phyloP scores from a whole-genome alignment of 2,797 vertebrate species.

The Poeciliopsis turneri region DNA sequence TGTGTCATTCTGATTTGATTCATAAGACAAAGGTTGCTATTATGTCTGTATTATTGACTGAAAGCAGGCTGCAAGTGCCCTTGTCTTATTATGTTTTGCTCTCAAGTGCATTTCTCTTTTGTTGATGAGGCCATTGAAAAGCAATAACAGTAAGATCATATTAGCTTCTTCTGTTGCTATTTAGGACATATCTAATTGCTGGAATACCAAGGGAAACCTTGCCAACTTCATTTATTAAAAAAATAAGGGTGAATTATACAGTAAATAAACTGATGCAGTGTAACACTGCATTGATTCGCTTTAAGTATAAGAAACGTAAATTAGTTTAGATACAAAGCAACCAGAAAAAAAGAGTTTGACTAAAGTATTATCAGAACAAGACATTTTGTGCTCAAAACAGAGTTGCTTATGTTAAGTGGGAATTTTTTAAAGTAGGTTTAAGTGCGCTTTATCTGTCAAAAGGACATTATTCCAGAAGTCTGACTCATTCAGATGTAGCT shows the following conservation, averaged over 20 bases:
- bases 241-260: constrained; percentile 43
- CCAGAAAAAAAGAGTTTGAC: background rate
- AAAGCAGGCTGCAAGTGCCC: constrained; percentile 62
- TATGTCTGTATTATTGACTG: constrained; percentile 71
- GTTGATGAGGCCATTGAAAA: constrained; percentile 70
- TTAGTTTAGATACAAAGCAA: background rate
- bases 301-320: constrained; percentile 8
- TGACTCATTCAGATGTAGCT: background rate
- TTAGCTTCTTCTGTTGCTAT: constrained; percentile 63
- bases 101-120: constrained; percentile 69
- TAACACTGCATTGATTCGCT: constrained; percentile 11
- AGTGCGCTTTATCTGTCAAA: background rate
- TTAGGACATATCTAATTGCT: constrained; percentile 64
- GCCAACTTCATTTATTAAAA: constrained; percentile 62
- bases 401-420: background rate
- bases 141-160: constrained; percentile 72
- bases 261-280: constrained; percentile 42
- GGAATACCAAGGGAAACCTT: constrained; percentile 58
- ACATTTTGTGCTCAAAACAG: background rate
- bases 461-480: background rate
- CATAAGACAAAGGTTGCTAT: constrained; percentile 67
- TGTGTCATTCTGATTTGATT: constrained; percentile 67
- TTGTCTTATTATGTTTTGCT: constrained; percentile 67
- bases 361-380: background rate
- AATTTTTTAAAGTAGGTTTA: background rate